Evolutionary conservation across 2,888 invertebrate species (phyloP).

Genomic region (Harpalus rufipes): DNA sequence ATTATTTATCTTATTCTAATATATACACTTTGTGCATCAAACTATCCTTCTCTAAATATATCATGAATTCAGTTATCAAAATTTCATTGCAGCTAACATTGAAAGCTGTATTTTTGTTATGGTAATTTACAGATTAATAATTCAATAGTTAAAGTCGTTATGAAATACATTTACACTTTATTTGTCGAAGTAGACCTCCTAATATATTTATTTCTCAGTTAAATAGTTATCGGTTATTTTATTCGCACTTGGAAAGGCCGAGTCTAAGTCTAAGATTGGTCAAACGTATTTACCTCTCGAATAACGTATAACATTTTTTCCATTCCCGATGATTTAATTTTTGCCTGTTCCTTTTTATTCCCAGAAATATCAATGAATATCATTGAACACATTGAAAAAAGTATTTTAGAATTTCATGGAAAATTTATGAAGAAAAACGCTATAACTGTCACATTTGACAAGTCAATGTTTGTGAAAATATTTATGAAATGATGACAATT

Average conservation of each 20-base stretch:
- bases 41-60: neutral
- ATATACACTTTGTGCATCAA: neutral
- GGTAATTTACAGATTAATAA: neutral
- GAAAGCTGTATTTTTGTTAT: neutral
- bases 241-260: neutral
- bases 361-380: too few species aligned
- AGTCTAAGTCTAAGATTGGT: too few species aligned
- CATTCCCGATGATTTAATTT: too few species aligned
- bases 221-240: neutral
- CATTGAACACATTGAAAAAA: too few species aligned
- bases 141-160: neutral
- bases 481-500: too few species aligned
- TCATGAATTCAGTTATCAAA: neutral
- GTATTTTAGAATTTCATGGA: too few species aligned
- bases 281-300: too few species aligned
- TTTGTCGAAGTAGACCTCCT: neutral
- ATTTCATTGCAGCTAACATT: slow-evolving; percentile 11
- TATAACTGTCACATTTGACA: too few species aligned
- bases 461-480: too few species aligned
- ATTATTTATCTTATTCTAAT: neutral
- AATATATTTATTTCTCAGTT: neutral
- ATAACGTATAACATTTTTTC: too few species aligned
- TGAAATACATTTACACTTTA: slow-evolving; percentile 7
- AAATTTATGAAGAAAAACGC: too few species aligned
- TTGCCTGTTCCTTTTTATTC: too few species aligned